A percentile compares a stretch with the other conserved stretches of the same genome.
These are phyloP conservation scores for Melipona beecheii DNA, from an alignment of 2,888 invertebrate genomes.

Conservation along the genomic window DNA sequence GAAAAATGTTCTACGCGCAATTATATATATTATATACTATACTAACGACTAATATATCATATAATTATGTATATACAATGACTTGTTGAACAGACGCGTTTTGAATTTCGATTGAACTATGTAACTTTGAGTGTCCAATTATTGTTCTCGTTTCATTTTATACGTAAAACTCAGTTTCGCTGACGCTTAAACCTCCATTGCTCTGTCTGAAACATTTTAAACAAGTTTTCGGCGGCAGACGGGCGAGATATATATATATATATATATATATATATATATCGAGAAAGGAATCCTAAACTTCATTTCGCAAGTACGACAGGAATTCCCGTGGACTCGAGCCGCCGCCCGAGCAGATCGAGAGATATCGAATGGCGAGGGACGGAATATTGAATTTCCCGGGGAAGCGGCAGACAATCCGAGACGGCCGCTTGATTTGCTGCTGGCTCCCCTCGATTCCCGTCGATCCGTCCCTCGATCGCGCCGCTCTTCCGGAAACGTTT, in stretches of 20 bases:
- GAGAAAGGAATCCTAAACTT: constrained; percentile 53
- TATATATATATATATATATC: neutral
- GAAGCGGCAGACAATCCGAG: constrained; percentile 56
- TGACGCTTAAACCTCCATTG: neutral
- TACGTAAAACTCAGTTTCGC: neutral
- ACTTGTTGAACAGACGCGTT: too few species aligned
- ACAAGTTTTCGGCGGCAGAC: constrained; percentile 30
- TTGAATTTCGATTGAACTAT: too few species aligned
- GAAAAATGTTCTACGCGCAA: too few species aligned
- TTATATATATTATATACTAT: too few species aligned
- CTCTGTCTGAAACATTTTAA: constrained; percentile 18
- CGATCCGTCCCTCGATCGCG: neutral
- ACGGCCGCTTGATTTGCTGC: constrained; percentile 37
- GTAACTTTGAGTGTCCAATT: too few species aligned
- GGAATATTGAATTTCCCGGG: constrained; percentile 65
- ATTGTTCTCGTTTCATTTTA: too few species aligned
- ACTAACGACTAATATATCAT: too few species aligned
- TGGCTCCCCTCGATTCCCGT: neutral
- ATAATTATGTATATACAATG: too few species aligned
- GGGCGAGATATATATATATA: constrained; percentile 1
- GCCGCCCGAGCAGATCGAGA: constrained; percentile 46
- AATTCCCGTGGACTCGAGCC: constrained; percentile 44
- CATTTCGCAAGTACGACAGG: constrained; percentile 58
- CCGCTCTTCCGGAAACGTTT: constrained; percentile 14
- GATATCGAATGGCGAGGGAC: constrained; percentile 62